Base-by-base conservation (phyloP, 2,113 vertebrate species). In the Etheostoma cragini region DNA sequence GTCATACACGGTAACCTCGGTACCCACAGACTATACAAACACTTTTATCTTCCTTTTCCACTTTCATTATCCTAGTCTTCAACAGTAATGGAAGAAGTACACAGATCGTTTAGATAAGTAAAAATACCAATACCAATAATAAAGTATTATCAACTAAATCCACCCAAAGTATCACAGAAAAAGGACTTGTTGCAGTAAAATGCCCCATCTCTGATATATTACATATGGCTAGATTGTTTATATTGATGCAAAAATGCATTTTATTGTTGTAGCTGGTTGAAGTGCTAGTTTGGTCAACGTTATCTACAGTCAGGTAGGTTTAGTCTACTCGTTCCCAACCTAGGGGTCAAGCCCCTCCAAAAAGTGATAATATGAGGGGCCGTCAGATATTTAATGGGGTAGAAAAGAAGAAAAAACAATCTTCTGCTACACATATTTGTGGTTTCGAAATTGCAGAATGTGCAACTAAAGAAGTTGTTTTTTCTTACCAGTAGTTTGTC, bases 401-500 rank as follows among this genome's bases (percentile, higher is more conserved):
- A 21, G 49, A 52, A 52, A 52, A 52, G 21, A 54, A 54, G 10
- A n/a, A 53, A 38, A 38, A 38, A 38, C 35, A 38, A 38, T 38
- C 35, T 38, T 8, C 35, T 38, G 35, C 35, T 38, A 38, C 35
- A 38, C 35, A 38, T 8, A 8, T 38, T 38, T 22, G 35, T 19
- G 7, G 5, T 67, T 54, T 67, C 6, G 2, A 35, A 33, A 33
- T 33, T 22, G 5, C n/a, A 45, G n/a, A 60, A 26, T 38, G 14
- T 24, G 22, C n/a, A 67, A 33, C 35, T 5, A 21, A 57, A 8
- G 4, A 35, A 71, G 38, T 15, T 70, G 30, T 47, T 64, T 26
- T 69, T 63, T 16, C 94, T 91, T 80, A 96, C 95, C 94, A 94
- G 83, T 19, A 96, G 93, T 90, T 96, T 95, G 91, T 96, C 95